Conservation (phyloP, 2,888 invertebrate genomes). For the Drosophila ustulata region DNA sequence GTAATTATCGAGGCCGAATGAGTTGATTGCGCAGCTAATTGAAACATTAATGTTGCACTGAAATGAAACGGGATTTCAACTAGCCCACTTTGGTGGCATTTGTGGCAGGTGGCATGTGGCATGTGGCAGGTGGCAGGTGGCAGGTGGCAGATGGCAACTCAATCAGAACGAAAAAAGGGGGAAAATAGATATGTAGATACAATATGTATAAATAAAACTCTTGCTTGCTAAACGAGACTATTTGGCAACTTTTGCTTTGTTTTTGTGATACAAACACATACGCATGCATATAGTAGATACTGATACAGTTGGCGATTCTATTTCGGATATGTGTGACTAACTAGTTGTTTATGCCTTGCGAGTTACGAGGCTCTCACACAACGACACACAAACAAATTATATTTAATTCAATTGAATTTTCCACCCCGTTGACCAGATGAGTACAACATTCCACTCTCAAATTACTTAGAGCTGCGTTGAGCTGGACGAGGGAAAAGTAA, state of each 20-base stretch:
- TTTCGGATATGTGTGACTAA: constrained; percentile 48
- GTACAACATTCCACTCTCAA: constrained; percentile 16
- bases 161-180: constrained; percentile 19
- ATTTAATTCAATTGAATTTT: constrained; percentile 33
- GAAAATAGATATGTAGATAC: not conserved
- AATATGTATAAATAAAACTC: constrained; percentile 7
- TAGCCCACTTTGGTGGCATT: constrained; percentile 27
- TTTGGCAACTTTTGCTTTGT: constrained; percentile 31
- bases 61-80: constrained; percentile 22
- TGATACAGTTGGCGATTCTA: constrained; percentile 28
- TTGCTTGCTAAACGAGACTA: constrained; percentile 19
- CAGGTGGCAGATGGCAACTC: constrained; percentile 30
- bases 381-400: constrained; percentile 27
- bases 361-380: constrained; percentile 14
- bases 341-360: constrained; percentile 49
- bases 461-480: not conserved
- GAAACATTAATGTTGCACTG: constrained; percentile 23
- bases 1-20: constrained; percentile 16
- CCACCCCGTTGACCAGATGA: constrained; percentile 19
- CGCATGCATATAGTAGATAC: not conserved
- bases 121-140: constrained; percentile 17
- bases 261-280: constrained; percentile 9
- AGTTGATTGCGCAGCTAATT: constrained; percentile 40
- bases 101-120: constrained; percentile 25
- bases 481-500: constrained; percentile 6